phyloP scores from a whole-genome alignment of 1,140 invertebrate genomes.

The Muscidifurax raptorellus region DNA sequence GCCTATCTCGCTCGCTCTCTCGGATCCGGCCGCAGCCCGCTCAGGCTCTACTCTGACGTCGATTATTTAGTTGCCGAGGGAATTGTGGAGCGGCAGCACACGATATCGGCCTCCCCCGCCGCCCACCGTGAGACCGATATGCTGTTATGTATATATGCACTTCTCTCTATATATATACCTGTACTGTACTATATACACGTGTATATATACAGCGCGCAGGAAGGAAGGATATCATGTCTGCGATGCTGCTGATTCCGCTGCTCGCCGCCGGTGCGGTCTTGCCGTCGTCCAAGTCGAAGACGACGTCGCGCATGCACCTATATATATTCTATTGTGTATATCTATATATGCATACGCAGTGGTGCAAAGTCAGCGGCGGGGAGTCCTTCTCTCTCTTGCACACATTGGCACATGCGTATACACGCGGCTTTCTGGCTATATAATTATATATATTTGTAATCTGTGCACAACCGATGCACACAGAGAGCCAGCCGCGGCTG shows the following conservation, averaged over 20 bases:
- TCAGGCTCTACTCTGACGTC: slow-evolving; percentile 65
- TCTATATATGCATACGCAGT: too few relatives aligned
- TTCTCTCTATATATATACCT: not conserved
- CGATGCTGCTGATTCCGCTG: not conserved
- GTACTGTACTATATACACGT: too few relatives aligned
- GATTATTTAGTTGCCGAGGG: slow-evolving; percentile 73
- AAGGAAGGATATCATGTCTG: not conserved
- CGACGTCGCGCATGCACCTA: not conserved
- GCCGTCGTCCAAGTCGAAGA: too few relatives aligned
- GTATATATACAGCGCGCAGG: not conserved
- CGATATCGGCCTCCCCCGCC: slow-evolving; percentile 22
- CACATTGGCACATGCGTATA: not conserved
- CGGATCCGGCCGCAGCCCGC: too few relatives aligned
- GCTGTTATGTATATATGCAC: not conserved
- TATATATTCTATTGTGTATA: not conserved
- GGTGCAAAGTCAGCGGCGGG: too few relatives aligned
- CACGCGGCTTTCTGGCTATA: not conserved
- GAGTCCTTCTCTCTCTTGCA: too few relatives aligned
- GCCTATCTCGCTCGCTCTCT: slow-evolving; percentile 9
- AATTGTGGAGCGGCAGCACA: slow-evolving; percentile 63
- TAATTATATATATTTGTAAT: not conserved
- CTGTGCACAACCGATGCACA: too few relatives aligned
- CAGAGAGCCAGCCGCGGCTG: too few relatives aligned
- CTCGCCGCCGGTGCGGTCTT: not conserved
- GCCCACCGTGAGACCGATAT: not conserved